Base-by-base conservation (phyloP, 2,888 invertebrate species). In the Calliphora vomitoria region DNA sequence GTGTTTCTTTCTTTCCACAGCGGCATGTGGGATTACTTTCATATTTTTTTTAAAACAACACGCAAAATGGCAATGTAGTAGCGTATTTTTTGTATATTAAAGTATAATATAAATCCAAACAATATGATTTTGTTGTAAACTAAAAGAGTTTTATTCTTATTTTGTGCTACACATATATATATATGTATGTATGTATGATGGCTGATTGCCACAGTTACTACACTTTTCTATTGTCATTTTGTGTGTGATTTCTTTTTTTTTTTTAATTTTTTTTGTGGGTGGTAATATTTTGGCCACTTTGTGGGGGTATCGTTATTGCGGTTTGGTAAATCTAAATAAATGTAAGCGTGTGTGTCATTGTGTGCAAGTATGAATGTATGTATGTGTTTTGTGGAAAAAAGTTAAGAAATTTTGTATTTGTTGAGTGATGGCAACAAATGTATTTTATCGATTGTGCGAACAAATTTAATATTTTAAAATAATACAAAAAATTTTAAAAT, bases 1-100 rank as follows among this genome's bases (percentile, higher is more conserved):
- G 10, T 44, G 53, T 31, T 78, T 6, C 64, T 58, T 66, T 18
- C 18, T 18, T 41, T 38, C 13, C 11, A 8, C 53, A 31, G 8
- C 47, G 35, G 60, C 60, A 47, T 60, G 47, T 74, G 87, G 88
- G 88, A 88, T 88, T 89, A 88, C 84, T 86, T 85, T 89, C 87
- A 89, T 89, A 87, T 89, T 86, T 3, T n/a, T 58, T 75, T 69
- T 15, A 50, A 53, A 53, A 85, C 13, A 18, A 87, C 87, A 89
- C 88, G 85, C 88, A 88, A 88, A 89, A 88, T 87, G 87, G 62
- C 86, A 88, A 85, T 78, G 62, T 53, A 35, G 53, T 71, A 50
- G 15, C 35, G 68, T 50, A 25, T 13, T 44, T 18, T 13, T 20
- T 8, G 55, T 58, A 18, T 38, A 41, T 58, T 58, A 58, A 68